Percentiles rank a stretch among this genome's conserved stretches.
Conservation (phyloP, 2,113 vertebrate species). For the Thalassoma bifasciatum region DNA sequence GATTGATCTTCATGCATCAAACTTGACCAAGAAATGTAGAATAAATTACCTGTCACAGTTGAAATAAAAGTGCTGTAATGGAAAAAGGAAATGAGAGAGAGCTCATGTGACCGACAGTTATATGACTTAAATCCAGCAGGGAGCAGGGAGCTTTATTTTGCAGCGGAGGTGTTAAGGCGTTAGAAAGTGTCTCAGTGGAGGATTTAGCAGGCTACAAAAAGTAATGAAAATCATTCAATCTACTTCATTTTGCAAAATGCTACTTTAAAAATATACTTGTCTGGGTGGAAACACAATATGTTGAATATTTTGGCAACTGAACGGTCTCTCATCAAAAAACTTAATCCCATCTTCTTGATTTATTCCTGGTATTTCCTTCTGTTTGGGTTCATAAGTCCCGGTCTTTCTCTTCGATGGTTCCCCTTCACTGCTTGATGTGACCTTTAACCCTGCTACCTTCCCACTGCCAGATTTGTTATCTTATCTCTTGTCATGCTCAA, state of each 20-base stretch:
- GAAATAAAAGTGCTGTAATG: not conserved
- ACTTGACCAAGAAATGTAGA: not conserved
- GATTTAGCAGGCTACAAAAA: not conserved
- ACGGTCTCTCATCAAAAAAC: not conserved
- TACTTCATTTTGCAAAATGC: not conserved
- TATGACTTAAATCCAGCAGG: not conserved
- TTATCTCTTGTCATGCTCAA: conserved; percentile 15
- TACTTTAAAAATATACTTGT: not conserved
- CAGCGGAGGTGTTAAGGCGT: not conserved
- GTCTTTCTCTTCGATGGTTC: conserved; percentile 3
- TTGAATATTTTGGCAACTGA: not conserved
- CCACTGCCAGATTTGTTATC: conserved; percentile 7
- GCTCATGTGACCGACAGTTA: not conserved
- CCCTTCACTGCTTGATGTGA: conserved; percentile 9
- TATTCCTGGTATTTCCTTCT: not conserved
- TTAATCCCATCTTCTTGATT: not conserved
- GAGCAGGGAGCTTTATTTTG: not conserved
- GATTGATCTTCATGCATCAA: not conserved
- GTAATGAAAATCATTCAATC: not conserved
- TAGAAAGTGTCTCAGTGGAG: not conserved
- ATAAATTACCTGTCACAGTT: not conserved
- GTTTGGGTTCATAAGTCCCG: not conserved
- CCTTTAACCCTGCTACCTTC: conserved; percentile 20
- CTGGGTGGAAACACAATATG: not conserved
- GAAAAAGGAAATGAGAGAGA: conserved; percentile 1